These are phyloP conservation scores for Bovichtus variegatus DNA, from an alignment of 2,797 vertebrate genomes.

Conservation along the genomic window DNA sequence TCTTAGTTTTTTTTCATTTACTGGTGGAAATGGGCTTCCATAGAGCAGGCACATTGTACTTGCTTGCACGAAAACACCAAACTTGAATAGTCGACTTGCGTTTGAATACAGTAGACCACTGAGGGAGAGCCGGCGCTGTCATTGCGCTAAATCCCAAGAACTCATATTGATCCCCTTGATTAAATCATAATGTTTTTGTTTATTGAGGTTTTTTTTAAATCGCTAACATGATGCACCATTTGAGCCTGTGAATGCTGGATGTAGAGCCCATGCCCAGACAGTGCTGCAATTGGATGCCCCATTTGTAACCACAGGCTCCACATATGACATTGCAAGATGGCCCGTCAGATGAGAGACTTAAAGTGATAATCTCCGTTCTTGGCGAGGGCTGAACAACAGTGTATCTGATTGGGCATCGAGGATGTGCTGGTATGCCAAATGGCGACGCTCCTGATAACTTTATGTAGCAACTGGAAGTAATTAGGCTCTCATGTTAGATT, in stretches of 20 bases:
- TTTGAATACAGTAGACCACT: not conserved
- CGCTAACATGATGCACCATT: slow-evolving; percentile 27
- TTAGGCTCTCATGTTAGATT: slow-evolving; percentile 52
- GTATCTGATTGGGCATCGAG: slow-evolving; percentile 50
- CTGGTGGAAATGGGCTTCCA: no score
- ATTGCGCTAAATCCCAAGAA: slow-evolving; percentile 13
- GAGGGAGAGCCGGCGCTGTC: slow-evolving; percentile 21
- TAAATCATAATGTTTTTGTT: slow-evolving; percentile 48
- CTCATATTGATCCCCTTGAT: slow-evolving; percentile 23
- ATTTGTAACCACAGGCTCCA: slow-evolving; percentile 59
- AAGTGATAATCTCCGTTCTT: slow-evolving; percentile 38
- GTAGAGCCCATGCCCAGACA: slow-evolving; percentile 26
- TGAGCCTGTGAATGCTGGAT: slow-evolving; percentile 17
- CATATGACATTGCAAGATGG: slow-evolving; percentile 38
- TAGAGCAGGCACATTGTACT: not conserved
- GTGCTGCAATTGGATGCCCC: slow-evolving; percentile 35
- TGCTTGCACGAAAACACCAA: not conserved
- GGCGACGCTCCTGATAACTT: slow-evolving; percentile 53
- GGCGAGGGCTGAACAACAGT: slow-evolving; percentile 14
- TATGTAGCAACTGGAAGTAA: slow-evolving; percentile 62
- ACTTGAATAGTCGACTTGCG: not conserved
- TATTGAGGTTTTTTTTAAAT: slow-evolving; percentile 44
- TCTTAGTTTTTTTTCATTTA: no score
- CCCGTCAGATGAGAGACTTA: slow-evolving; percentile 36
- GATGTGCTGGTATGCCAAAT: slow-evolving; percentile 62